Percentiles rank a stretch among this genome's conserved stretches.
Evolutionary conservation across 2,113 vertebrate genomes (phyloP).

Genomic region (Narcine bancroftii): DNA sequence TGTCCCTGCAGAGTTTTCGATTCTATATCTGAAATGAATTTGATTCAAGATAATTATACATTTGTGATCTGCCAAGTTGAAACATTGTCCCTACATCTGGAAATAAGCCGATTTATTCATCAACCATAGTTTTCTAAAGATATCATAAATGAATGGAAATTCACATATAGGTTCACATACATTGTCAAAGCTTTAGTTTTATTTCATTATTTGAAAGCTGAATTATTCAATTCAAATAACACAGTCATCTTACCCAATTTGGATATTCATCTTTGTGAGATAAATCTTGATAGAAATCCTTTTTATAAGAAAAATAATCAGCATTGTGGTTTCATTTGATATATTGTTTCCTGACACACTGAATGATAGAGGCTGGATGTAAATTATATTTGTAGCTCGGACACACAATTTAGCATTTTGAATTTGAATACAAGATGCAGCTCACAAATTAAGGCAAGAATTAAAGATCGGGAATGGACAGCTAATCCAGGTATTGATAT

Average conservation of each 20-base stretch:
- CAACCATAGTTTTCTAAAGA: background rate
- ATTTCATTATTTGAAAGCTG: background rate
- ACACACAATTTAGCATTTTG: background rate
- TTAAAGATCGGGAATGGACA: background rate
- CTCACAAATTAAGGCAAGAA: background rate
- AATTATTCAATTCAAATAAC: background rate
- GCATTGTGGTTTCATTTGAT: background rate
- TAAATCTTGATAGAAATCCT: no score
- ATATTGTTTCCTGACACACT: background rate
- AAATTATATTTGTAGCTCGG: background rate
- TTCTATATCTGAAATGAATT: constrained; percentile 66
- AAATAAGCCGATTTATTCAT: background rate
- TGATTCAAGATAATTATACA: background rate
- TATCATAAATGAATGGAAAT: background rate
- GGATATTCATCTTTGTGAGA: background rate
- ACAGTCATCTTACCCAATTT: background rate
- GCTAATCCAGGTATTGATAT: background rate
- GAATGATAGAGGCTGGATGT: background rate
- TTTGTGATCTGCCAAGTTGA: no score
- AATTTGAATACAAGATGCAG: background rate
- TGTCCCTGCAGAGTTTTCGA: constrained; percentile 70
- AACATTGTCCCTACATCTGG: background rate
- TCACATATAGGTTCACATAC: background rate
- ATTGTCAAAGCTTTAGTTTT: background rate
- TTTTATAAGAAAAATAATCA: background rate